Conservation (phyloP, 2,797 vertebrate genomes). For the Amblyraja radiata region DNA sequence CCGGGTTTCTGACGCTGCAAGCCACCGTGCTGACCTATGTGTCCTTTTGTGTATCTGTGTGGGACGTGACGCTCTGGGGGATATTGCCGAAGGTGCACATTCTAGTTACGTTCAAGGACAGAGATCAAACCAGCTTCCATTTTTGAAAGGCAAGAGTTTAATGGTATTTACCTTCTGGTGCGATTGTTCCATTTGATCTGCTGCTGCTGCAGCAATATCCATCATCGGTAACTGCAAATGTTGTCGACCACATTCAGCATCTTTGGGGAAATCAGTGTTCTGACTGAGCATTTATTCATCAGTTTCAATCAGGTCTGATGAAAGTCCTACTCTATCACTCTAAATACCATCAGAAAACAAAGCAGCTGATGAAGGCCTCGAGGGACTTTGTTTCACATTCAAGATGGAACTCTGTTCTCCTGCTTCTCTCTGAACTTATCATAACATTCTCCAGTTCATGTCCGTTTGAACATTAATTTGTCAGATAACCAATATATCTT, state of each 20-base stretch:
- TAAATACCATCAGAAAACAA: not conserved
- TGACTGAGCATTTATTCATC: not conserved
- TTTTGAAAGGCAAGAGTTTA: not conserved
- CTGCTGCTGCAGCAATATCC: not conserved
- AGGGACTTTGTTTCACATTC: not conserved
- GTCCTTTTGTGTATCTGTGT: too few relatives aligned
- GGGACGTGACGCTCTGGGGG: too few relatives aligned
- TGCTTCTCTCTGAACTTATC: not conserved
- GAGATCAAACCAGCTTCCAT: not conserved
- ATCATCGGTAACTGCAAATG: constrained; percentile 18
- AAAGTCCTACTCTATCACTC: constrained; percentile 26
- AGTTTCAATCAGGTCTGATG: constrained; percentile 28
- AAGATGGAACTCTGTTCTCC: not conserved
- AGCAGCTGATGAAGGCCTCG: not conserved
- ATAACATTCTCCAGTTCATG: constrained; percentile 2
- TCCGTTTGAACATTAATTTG: constrained; percentile 19
- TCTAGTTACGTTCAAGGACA: not conserved
- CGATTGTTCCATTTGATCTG: not conserved
- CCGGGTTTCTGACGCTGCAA: too few relatives aligned
- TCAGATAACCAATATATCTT: not conserved
- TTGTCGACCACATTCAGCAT: not conserved
- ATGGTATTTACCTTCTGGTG: not conserved
- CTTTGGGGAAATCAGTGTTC: constrained; percentile 17
- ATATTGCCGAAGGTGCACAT: not conserved
- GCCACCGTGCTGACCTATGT: too few relatives aligned